Evolutionary conservation across 2,113 vertebrate genomes (phyloP), one percentile per base, ranked within the genome.

Genomic region (Morone saxatilis): DNA sequence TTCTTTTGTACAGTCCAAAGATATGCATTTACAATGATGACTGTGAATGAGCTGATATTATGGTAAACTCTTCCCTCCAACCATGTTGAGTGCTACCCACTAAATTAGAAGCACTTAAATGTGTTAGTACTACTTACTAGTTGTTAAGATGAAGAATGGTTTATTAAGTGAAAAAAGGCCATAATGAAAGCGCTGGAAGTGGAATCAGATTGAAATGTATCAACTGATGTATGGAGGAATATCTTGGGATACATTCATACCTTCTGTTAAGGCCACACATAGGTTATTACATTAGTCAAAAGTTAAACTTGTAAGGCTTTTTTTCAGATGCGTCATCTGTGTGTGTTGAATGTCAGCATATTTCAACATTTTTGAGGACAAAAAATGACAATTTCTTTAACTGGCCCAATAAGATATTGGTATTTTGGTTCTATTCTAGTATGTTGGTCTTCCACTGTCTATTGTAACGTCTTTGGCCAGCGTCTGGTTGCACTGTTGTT

Each of bases 401-500:
- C 19, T 59, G 1, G 16, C 54, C 3, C 69, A 40, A 25, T 17
- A 16, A 12, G 41, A 47, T 59, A 11, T 59, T n/a, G n/a, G 11
- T 20, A 8, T 61, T 36, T 60, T 41, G 19, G 22, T 7, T 10
- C 31, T 67, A 9, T 48, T 77, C 17, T 31, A 10, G 41, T 65
- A 13, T 54, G 17, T 16, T 5, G 10, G 36, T 38, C 20, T 5
- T 71, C 45, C 50, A 17, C 6, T 19, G 25, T 9, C 41, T 48
- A 6, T 61, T 19, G 19, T 48, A 48, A 22, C 70, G 13, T 25
- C 54, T 66, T 38, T 3, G 7, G 25, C 25, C 50, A 67, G 1
- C 16, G 47, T 69, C 57, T 70, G 71, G 36, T 38, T 22, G 25
- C 71, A 67, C 40, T 59, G 54, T 68, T 65, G 56, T 56, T 83